Evolutionary conservation across 2,113 vertebrate genomes (phyloP), one percentile per base, ranked within the genome.

Genomic region (Nematolebias whitei): DNA sequence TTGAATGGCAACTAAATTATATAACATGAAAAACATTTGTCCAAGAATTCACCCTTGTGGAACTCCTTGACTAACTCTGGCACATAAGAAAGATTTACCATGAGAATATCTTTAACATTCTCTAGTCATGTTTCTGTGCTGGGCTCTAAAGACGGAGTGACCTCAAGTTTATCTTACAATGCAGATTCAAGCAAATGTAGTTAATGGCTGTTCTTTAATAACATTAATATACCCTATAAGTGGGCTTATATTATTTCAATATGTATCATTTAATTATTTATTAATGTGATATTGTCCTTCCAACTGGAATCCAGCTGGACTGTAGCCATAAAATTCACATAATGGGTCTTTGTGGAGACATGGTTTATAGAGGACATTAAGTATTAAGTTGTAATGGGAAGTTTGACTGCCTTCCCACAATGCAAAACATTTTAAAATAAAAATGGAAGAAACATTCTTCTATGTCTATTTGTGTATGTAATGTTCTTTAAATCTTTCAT

Each of bases 341-440:
- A 19, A 44, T 26, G 39, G 67, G 73, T 75, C 67, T 69, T 53
- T 19, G 26, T 29, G 12, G 12, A 13, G 40, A 32, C 29, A 38
- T 41, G 59, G 38, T 35, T 12, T 18, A 54, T 22, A 1, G 50
- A 78, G 68, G 64, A 71, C 68, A 52, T 66, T 39, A 47, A 13
- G 12, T 15, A 15, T 20, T 65, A 20, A 26, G 20, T 2, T 38
- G 45, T 56, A 18, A 47, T 23, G 15, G 63, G 56, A 12, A 48
- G 19, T 39, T 49, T 39, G 2, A 26, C 22, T 22, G 15, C 3
- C 15, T 23, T 35, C 20, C 23, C n/a, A 18, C 9, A 12, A 26
- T 6, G 15, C 11, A 49, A 19, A 10, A 3, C 12, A 15, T 3
- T 19, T 22, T n/a, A n/a, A n/a, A n/a, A n/a, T 11, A n/a, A 32